Evolutionary conservation across 1,140 invertebrate species (phyloP).

Genomic region (Rhagoletis pomonella): DNA sequence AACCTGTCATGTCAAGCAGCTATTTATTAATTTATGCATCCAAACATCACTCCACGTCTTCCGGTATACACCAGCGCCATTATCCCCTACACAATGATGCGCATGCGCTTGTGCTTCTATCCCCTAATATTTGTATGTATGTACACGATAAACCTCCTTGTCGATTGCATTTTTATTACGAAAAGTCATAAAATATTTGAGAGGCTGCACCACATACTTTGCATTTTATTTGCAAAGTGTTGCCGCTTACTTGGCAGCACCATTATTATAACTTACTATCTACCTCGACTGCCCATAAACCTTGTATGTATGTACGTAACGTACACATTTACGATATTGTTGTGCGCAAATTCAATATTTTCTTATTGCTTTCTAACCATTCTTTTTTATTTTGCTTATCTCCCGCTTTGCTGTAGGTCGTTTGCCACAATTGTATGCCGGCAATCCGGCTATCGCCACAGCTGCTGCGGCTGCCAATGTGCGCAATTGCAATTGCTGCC

Average conservation of each 20-base stretch:
- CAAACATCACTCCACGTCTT: not conserved
- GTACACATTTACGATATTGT: not conserved
- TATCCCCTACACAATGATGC: not conserved
- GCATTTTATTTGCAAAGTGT: not conserved
- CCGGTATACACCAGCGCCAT: not conserved
- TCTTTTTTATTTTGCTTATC: conserved; percentile 48
- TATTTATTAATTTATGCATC: not conserved
- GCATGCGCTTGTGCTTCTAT: not conserved
- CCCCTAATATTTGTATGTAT: not conserved
- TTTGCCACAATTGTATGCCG: conserved; percentile 53
- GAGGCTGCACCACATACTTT: not conserved
- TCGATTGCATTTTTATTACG: not conserved
- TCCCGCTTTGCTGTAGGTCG: conserved; percentile 58
- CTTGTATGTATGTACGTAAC: conserved; percentile 22
- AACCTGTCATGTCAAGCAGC: not conserved
- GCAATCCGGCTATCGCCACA: conserved; percentile 35
- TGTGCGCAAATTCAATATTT: conserved; percentile 35
- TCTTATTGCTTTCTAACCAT: not conserved
- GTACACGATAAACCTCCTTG: not conserved
- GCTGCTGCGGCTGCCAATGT: conserved; percentile 58
- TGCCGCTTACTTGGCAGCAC: conserved; percentile 17
- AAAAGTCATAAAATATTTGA: conserved; percentile 37
- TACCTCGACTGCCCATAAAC: not conserved
- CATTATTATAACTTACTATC: conserved; percentile 39
- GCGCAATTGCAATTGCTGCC: conserved; percentile 75